Percentiles rank a stretch among this genome's conserved stretches.
Conservation (phyloP, 2,797 vertebrate genomes). For the Phrynocephalus guinanensis region DNA sequence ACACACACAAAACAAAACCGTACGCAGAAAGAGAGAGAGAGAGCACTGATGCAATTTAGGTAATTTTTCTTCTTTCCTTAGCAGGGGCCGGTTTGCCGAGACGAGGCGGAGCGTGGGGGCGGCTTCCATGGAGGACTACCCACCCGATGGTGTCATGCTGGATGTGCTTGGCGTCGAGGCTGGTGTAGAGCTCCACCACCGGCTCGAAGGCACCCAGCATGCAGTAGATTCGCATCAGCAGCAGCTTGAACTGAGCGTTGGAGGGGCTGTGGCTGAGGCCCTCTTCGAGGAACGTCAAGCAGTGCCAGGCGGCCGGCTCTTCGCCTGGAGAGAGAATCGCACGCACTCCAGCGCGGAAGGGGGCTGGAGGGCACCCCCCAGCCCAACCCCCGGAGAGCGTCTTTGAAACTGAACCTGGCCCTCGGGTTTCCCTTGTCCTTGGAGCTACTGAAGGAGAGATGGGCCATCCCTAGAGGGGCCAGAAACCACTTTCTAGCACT, state of each 20-base stretch:
- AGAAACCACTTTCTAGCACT: too few relatives aligned
- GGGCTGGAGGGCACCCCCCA: not conserved
- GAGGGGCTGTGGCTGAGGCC: slow-evolving; percentile 90
- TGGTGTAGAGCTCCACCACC: slow-evolving; percentile 94
- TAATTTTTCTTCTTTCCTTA: too few relatives aligned
- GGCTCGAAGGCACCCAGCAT: slow-evolving; percentile 94
- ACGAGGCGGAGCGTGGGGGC: too few relatives aligned
- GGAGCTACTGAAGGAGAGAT: too few relatives aligned
- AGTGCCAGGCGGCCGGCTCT: slow-evolving; percentile 87
- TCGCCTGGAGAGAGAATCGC: slow-evolving; percentile 82
- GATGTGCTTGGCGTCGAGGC: slow-evolving; percentile 96
- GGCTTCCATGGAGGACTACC: slow-evolving; percentile 66
- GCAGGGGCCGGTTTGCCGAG: too few relatives aligned
- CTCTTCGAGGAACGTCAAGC: slow-evolving; percentile 89
- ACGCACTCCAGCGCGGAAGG: not conserved
- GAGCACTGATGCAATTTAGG: too few relatives aligned
- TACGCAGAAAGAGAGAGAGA: too few relatives aligned
- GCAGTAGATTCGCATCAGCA: slow-evolving; percentile 96
- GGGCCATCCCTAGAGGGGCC: too few relatives aligned
- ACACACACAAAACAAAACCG: too few relatives aligned
- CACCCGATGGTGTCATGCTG: slow-evolving; percentile 99
- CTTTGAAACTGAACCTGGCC: too few relatives aligned
- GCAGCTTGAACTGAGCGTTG: slow-evolving; percentile 97
- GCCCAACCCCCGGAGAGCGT: not conserved
- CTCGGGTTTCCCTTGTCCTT: too few relatives aligned